Base-by-base conservation (phyloP, 2,113 vertebrate species). In the Corythornis madagascariensis region DNA sequence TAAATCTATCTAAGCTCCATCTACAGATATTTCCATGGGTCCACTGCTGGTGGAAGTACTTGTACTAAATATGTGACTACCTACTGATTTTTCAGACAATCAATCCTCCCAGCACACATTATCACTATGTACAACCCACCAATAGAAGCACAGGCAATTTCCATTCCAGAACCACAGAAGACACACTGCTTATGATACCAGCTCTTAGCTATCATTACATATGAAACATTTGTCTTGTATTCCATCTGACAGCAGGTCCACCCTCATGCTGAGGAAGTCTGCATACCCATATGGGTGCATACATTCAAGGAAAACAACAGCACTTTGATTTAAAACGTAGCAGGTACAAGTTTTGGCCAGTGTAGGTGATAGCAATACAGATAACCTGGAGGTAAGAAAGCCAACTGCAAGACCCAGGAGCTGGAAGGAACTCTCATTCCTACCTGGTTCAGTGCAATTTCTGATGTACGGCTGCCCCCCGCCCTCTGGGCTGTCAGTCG, bases 361-460 rank as follows among this genome's bases (percentile, higher is more conserved):
- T 5, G 18, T 4, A 21, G 35, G 29, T 2, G n/a, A 66, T 14
- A n/a, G 6, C 24, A 19, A 4, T 1, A 64, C 16, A 60, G 33
- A 17, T 8, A 73, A 73, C 3, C 45, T 38, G 47, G 26, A 90
- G 48, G 29, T 15, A 50, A 53, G 69, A 60, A 72, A 74, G 61
- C 22, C 86, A 56, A 11, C 15, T 7, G 24, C n/a, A 64, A 48
- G n/a, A 20, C 38, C 0, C 2, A 47, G 31, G 55, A 69, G 66
- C 43, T 12, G 6, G 31, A 78, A 61, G 18, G 20, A 38, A 1
- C 42, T 47, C n/a, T 10, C 12, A 13, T 15, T 70, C 93, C 96
- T 98, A 99, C 99, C 99, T 98, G 99, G 99, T 29, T 98, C 98
- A 7, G 99, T 99, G 97, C 99, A 99, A 95, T 99, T 99, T 84